Percentiles rank a stretch among this genome's conserved stretches.
These are phyloP conservation scores for Emydoidea blandingii DNA, from an alignment of 2,797 vertebrate species.

Conservation along the genomic window DNA sequence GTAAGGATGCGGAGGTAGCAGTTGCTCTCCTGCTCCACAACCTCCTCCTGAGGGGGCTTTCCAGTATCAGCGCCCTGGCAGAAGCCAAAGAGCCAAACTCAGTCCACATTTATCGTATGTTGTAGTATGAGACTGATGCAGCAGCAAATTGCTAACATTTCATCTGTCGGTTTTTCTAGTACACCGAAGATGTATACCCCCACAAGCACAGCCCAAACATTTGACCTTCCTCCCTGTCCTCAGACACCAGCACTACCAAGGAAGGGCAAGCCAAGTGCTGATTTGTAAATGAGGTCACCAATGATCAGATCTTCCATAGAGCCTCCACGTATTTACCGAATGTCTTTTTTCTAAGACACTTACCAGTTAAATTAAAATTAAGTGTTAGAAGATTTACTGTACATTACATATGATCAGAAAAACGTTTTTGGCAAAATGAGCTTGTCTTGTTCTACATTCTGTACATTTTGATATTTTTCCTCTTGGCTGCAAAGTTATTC, in stretches of 20 bases:
- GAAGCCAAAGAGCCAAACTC: not conserved
- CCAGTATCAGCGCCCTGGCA: not conserved
- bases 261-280: not conserved
- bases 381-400: not conserved
- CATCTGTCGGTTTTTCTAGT: not conserved
- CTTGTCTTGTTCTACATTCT: not conserved
- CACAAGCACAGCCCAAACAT: not conserved
- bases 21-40: not conserved
- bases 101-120: rapidly evolving
- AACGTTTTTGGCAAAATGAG: not conserved
- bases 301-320: not conserved
- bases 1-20: not conserved
- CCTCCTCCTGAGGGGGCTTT: not conserved
- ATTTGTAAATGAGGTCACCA: not conserved
- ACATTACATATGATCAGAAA: not conserved
- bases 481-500: not conserved
- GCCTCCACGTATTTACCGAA: not conserved
- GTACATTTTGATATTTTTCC: not conserved
- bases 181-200: too few species aligned
- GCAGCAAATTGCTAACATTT: not conserved
- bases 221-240: not conserved
- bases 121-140: not conserved
- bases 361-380: not conserved
- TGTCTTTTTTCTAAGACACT: not conserved
- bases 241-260: rapidly evolving